Conservation (phyloP, 2,888 invertebrate species). For the Formica aserva region DNA sequence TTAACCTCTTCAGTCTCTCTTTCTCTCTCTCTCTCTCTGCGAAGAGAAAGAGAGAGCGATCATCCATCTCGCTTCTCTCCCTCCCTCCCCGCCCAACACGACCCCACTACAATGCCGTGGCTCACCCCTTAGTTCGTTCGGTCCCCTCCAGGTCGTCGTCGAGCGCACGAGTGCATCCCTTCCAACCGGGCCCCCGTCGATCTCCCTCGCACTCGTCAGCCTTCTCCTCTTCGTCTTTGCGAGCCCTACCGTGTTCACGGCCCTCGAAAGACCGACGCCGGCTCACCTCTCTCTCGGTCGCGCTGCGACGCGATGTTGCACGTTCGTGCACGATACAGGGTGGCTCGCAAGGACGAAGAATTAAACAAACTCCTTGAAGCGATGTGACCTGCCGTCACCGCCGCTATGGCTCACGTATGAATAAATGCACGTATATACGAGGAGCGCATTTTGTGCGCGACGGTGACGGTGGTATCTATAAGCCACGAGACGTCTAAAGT, state of each 20-base stretch:
- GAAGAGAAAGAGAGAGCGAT: constrained; percentile 45
- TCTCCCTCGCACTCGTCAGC: constrained; percentile 56
- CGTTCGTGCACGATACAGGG: constrained; percentile 73
- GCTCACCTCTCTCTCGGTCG: constrained; percentile 52
- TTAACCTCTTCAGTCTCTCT: constrained; percentile 70
- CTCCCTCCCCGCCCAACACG: constrained; percentile 22
- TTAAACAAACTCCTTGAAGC: constrained; percentile 77
- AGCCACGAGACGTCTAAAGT: not conserved
- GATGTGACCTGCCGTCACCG: constrained; percentile 68
- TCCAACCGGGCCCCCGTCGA: constrained; percentile 48
- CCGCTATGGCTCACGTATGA: constrained; percentile 28
- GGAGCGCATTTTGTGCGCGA: constrained; percentile 17
- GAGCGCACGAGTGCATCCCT: constrained; percentile 71
- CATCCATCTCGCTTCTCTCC: constrained; percentile 64
- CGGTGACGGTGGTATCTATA: not conserved
- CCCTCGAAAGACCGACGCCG: constrained; percentile 43
- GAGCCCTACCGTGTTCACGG: constrained; percentile 54
- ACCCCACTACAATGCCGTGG: constrained; percentile 41
- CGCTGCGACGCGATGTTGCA: constrained; percentile 59
- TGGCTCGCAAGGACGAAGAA: constrained; percentile 77
- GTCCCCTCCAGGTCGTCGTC: constrained; percentile 54
- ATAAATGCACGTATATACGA: constrained; percentile 14
- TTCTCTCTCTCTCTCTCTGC: not conserved
- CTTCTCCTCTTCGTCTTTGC: constrained; percentile 52
- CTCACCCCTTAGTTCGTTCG: constrained; percentile 68